Conservation (phyloP, 2,113 vertebrate genomes). For the Rhombomys opimus region DNA sequence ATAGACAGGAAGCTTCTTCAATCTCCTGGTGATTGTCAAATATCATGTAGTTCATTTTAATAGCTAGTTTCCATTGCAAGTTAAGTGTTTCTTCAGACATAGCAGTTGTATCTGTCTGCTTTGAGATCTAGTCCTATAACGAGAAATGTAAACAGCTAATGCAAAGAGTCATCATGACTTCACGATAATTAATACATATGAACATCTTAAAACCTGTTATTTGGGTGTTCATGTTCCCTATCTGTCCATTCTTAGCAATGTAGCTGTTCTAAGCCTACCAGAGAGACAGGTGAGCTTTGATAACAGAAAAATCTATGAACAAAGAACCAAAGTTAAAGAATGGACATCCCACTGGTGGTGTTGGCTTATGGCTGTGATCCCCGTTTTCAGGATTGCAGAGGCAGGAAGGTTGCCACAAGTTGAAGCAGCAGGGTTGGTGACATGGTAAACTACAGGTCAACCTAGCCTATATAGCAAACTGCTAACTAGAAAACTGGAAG, state of each 20-base stretch:
- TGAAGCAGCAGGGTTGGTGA: neutral
- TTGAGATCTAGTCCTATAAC: neutral
- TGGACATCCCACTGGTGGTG: neutral
- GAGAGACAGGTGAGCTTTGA: constrained; percentile 1
- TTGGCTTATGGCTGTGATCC: neutral
- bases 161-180: neutral
- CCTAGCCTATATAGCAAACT: neutral
- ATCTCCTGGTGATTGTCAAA: constrained; percentile 6
- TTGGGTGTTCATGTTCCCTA: neutral
- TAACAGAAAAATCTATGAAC: neutral
- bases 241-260: neutral
- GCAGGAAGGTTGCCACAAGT: neutral
- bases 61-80: neutral
- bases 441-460: neutral
- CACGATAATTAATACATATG: constrained; percentile 19
- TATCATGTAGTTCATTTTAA: constrained; percentile 5
- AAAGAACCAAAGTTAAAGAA: neutral
- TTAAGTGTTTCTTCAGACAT: constrained; percentile 45
- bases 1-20: neutral
- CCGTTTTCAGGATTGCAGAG: neutral
- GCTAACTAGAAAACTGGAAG: neutral
- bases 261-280: neutral
- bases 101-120: constrained; percentile 14
- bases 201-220: constrained; percentile 41
- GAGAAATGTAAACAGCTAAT: constrained; percentile 37